Evolutionary conservation across 2,113 vertebrate genomes (phyloP).

Genomic region (Coryphaenoides rupestris): DNA sequence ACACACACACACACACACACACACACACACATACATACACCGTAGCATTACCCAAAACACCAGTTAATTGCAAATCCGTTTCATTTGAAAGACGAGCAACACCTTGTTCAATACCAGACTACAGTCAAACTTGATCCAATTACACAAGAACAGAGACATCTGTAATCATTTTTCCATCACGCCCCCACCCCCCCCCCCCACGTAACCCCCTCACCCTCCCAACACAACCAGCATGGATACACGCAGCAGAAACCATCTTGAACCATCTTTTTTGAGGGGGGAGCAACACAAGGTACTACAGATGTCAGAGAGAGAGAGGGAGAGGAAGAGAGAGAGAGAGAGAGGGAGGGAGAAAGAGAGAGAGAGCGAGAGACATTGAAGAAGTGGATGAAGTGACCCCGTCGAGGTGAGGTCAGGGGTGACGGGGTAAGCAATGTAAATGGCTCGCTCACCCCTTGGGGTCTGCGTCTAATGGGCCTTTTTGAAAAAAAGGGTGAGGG

Average conservation of each 20-base stretch:
- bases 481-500: no score
- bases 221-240: constrained; percentile 18
- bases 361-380: constrained; percentile 36
- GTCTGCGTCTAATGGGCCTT: constrained; percentile 67
- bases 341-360: no score
- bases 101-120: constrained; percentile 65
- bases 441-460: constrained; percentile 63
- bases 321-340: no score
- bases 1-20: constrained; percentile 38
- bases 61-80: constrained; percentile 73
- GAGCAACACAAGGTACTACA: constrained; percentile 45
- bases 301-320: constrained; percentile 54
- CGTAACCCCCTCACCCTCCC: constrained; percentile 44
- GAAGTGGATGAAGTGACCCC: constrained; percentile 45
- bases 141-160: constrained; percentile 68
- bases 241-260: constrained; percentile 54
- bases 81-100: constrained; percentile 62
- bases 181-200: constrained; percentile 3
- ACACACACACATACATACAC: constrained; percentile 47
- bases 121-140: constrained; percentile 75
- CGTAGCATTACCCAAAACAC: constrained; percentile 62
- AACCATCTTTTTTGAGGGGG: no score
- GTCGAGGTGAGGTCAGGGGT: constrained; percentile 63
- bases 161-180: constrained; percentile 70
- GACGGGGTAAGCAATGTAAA: constrained; percentile 65